phyloP scores from a whole-genome alignment of 2,113 vertebrate species.

The Corythornis cristatus region DNA sequence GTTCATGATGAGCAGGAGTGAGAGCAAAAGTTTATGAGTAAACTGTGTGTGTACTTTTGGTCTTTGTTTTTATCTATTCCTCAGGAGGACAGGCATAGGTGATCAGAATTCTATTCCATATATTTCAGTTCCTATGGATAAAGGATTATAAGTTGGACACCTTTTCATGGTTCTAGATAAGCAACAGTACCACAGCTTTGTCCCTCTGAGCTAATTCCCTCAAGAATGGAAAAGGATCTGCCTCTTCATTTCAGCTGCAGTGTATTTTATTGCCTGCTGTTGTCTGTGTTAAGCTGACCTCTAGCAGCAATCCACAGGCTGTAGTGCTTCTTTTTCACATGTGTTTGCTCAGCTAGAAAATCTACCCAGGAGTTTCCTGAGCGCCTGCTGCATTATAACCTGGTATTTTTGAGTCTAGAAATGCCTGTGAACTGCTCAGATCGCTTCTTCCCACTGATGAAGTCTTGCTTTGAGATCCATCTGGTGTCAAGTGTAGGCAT shows the following conservation, averaged over 20 bases:
- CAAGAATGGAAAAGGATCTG: neutral
- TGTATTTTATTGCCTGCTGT: neutral
- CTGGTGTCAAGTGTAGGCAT: constrained; percentile 70
- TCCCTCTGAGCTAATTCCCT: neutral
- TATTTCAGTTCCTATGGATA: neutral
- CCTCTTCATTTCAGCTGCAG: constrained; percentile 2
- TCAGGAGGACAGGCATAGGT: neutral
- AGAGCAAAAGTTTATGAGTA: neutral
- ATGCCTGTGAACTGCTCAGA: constrained; percentile 59
- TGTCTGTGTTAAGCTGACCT: neutral
- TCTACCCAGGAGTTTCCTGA: constrained; percentile 31
- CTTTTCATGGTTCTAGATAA: neutral
- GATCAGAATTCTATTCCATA: neutral
- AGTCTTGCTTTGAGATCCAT: constrained; percentile 66
- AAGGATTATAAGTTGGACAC: neutral
- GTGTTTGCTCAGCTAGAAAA: constrained; percentile 37
- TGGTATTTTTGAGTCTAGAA: constrained; percentile 39
- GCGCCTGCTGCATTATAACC: constrained; percentile 39
- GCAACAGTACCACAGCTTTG: neutral
- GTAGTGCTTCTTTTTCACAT: neutral
- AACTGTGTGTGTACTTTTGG: neutral
- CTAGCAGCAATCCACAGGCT: neutral
- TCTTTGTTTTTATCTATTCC: neutral
- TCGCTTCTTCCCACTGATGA: constrained; percentile 49
- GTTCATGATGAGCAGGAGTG: neutral